Base-by-base conservation (phyloP, 2,888 invertebrate genomes). In the Ornithoptera priamus region DNA sequence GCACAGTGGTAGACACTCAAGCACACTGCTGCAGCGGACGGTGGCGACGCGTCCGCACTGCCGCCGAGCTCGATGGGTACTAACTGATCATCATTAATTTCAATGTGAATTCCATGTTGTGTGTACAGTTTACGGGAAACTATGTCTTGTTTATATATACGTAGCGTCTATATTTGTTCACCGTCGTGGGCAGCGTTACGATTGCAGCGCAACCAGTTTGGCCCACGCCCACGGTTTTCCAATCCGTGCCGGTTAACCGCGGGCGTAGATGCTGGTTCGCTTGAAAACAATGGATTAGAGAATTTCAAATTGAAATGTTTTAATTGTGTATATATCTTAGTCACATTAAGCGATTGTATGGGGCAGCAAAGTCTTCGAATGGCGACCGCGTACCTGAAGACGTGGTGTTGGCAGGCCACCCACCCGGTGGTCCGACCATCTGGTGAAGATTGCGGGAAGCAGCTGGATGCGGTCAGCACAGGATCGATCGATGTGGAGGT, bases 51-150 rank as follows among this genome's bases (percentile, higher is more conserved):
- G 86, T 78, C 83, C 79, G 78, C 73, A 59, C 75, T 50, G 65
- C 71, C 58, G 77, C 72, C 77, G 75, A 76, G 77, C 77, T 74
- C 77, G 76, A 76, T 77, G 81, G 79, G 77, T 77, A 91, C 91
- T 91, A 85, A 72, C 72, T 83, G 80, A 77, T 80, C 78, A 78
- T 73, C 75, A 74, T 77, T 75, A 74, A 77, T 72, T 67, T 66
- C 71, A 72, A 70, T 64, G 70, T 72, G 65, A 72, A 68, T 71
- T 73, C 72, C 59, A 72, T 69, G 42, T 53, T 62, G 39, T 46
- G 63, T 64, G 60, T 68, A 67, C 67, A 64, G n/a, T 65, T 74
- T 77, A 74, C 65, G 71, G 78, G 70, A 85, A 84, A 80, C 71
- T 82, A 74, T 69, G 77, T 80, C 81, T 78, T 85, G 82, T 73